phyloP scores from a whole-genome alignment of 2,113 vertebrate species.

The Apeltes quadracus region DNA sequence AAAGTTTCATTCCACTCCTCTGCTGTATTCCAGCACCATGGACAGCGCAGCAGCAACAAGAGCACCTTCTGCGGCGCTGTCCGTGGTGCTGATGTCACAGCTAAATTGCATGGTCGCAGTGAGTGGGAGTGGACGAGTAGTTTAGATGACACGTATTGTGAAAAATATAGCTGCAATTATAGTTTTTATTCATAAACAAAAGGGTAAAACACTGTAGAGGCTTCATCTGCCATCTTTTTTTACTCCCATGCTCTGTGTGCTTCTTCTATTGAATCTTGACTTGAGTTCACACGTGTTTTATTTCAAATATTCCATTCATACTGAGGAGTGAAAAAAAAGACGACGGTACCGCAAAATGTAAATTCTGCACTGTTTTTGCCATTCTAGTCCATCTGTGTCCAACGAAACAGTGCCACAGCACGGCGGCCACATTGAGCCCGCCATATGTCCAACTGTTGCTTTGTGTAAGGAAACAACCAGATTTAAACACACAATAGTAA shows the following conservation, averaged over 20 bases:
- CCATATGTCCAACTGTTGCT: slow-evolving; percentile 76
- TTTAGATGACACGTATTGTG: neutral
- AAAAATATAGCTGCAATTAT: neutral
- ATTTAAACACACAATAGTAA: slow-evolving; percentile 14
- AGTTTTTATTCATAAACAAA: neutral
- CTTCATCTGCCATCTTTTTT: neutral
- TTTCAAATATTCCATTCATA: slow-evolving; percentile 30
- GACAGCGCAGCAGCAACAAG: neutral
- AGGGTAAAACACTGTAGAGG: neutral
- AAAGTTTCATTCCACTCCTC: neutral
- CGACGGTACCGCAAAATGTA: slow-evolving; percentile 48
- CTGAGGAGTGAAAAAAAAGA: slow-evolving; percentile 15
- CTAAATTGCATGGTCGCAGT: no score
- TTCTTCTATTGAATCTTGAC: no score
- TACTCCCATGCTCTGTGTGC: no score
- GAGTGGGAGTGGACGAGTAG: no score
- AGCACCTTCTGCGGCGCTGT: neutral
- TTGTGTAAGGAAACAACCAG: slow-evolving; percentile 44
- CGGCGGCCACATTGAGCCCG: slow-evolving; percentile 59
- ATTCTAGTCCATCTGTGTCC: slow-evolving; percentile 68
- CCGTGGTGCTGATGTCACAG: neutral
- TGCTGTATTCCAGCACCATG: neutral
- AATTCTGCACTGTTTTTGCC: slow-evolving; percentile 42
- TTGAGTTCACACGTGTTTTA: neutral
- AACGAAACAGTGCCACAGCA: slow-evolving; percentile 63